Evolutionary conservation across 2,797 vertebrate species (phyloP).

Genomic region (Sebastes cheni): DNA sequence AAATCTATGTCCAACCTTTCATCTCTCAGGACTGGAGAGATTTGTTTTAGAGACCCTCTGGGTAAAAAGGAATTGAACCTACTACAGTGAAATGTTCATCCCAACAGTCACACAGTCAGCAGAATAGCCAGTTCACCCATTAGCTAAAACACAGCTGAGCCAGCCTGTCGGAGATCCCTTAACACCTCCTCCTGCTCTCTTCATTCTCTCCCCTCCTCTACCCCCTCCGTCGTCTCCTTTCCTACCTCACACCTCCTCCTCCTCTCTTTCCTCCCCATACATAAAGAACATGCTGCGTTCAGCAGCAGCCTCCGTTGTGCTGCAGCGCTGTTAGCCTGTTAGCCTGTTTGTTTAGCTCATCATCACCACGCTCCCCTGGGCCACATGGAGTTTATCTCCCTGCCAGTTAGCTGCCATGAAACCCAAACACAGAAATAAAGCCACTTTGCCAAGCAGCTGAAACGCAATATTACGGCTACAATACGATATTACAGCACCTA

Average conservation of each 20-base stretch:
- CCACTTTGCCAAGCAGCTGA: constrained; percentile 47
- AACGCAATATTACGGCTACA: constrained; percentile 12
- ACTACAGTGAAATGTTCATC: constrained; percentile 34
- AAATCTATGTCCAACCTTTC: neutral
- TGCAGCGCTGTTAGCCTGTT: constrained; percentile 45
- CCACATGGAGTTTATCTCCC: constrained; percentile 59
- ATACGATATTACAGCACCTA: constrained; percentile 4
- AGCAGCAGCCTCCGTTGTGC: constrained; percentile 36
- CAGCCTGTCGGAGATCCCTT: constrained; percentile 39
- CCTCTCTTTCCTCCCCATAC: neutral
- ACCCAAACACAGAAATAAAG: constrained; percentile 57
- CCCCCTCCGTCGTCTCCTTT: neutral
- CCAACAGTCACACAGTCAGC: constrained; percentile 40
- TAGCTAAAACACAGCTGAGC: constrained; percentile 66
- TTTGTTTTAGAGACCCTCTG: constrained; percentile 14
- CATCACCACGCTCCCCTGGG: constrained; percentile 68
- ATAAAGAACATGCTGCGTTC: constrained; percentile 45
- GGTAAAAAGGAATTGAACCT: constrained; percentile 19
- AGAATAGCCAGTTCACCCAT: constrained; percentile 47
- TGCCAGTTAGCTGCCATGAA: constrained; percentile 69
- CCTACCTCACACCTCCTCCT: neutral
- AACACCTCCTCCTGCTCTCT: constrained; percentile 20
- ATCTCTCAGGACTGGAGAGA: constrained; percentile 20
- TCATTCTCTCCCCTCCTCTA: neutral
- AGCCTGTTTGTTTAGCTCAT: constrained; percentile 75